Evolutionary conservation across 2,888 invertebrate species (phyloP).

Genomic region (Terebella lapidaria): DNA sequence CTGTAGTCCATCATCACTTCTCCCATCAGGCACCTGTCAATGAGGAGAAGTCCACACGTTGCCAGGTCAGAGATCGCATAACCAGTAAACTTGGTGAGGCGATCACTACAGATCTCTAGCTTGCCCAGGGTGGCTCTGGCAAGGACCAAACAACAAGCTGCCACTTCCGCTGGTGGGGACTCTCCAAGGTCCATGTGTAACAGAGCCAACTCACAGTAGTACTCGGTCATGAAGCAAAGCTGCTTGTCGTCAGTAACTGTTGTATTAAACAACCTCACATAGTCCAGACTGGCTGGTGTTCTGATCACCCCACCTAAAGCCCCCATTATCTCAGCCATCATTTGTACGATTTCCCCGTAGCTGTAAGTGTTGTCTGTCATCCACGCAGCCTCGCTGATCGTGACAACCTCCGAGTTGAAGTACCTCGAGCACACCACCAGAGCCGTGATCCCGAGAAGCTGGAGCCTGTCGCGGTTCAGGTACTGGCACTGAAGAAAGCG

Average conservation of each 20-base stretch:
- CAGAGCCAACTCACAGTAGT: constrained; percentile 43
- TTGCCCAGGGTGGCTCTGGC: constrained; percentile 37
- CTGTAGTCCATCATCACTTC: too few species aligned
- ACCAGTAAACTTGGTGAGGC: too few species aligned
- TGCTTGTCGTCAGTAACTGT: constrained; percentile 26
- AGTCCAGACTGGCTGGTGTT: too few species aligned
- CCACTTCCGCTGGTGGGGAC: constrained; percentile 41
- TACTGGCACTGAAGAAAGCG: constrained; percentile 36
- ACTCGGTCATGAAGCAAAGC: constrained; percentile 36
- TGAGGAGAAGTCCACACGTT: too few species aligned
- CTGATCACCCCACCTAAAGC: constrained; percentile 40
- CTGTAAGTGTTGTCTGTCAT: constrained; percentile 51
- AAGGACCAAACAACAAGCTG: constrained; percentile 40
- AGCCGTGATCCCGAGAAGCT: constrained; percentile 47
- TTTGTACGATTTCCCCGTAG: constrained; percentile 49
- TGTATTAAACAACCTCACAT: too few species aligned
- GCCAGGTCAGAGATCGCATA: too few species aligned
- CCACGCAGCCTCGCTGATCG: constrained; percentile 50
- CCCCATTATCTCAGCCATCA: constrained; percentile 50
- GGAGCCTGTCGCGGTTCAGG: constrained; percentile 38
- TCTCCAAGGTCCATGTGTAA: constrained; percentile 45
- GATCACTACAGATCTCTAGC: too few species aligned
- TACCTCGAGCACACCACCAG: constrained; percentile 50
- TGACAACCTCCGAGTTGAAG: constrained; percentile 40
- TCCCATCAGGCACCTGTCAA: too few species aligned